A percentile compares a stretch with the other conserved stretches of the same genome.
Evolutionary conservation across 2,113 vertebrate genomes (phyloP).

Genomic region (Callocephalon fimbriatum): DNA sequence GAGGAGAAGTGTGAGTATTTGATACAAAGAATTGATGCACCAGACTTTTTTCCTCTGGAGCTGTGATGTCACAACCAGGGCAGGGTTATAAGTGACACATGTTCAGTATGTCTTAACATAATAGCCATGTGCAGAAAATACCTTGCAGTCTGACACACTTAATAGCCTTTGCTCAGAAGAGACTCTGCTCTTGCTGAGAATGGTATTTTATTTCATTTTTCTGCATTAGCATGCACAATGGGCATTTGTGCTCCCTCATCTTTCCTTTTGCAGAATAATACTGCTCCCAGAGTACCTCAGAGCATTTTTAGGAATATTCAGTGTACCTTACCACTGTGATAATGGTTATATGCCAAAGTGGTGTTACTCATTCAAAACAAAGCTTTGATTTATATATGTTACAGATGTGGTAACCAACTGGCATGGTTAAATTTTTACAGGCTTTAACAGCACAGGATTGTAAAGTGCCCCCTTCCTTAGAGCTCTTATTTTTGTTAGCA

Average conservation of each 20-base stretch:
- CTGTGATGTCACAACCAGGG: conserved; percentile 33
- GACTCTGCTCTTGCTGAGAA: not conserved
- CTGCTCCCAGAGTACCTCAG: not conserved
- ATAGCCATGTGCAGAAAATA: conserved; percentile 50
- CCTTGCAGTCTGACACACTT: not conserved
- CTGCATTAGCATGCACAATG: not conserved
- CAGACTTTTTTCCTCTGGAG: not conserved
- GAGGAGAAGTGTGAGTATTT: conserved; percentile 20
- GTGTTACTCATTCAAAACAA: conserved; percentile 3
- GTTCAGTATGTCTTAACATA: conserved; percentile 45
- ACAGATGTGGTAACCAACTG: not conserved
- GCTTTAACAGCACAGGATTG: not conserved
- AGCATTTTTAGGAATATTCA: conserved; percentile 4
- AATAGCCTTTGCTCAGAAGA: conserved; percentile 19
- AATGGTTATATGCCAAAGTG: not conserved
- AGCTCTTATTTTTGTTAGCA: not conserved
- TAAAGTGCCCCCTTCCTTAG: not conserved
- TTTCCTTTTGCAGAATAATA: conserved; percentile 13
- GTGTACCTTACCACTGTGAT: not conserved
- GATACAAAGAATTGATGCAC: not conserved
- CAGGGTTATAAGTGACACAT: conserved; percentile 43
- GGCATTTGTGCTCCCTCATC: not conserved
- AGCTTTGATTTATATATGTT: not conserved
- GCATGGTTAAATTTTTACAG: not conserved
- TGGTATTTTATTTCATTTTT: conserved; percentile 22